Evolutionary conservation across 2,797 vertebrate species (phyloP).

Genomic region (Premnoplex brunnescens): DNA sequence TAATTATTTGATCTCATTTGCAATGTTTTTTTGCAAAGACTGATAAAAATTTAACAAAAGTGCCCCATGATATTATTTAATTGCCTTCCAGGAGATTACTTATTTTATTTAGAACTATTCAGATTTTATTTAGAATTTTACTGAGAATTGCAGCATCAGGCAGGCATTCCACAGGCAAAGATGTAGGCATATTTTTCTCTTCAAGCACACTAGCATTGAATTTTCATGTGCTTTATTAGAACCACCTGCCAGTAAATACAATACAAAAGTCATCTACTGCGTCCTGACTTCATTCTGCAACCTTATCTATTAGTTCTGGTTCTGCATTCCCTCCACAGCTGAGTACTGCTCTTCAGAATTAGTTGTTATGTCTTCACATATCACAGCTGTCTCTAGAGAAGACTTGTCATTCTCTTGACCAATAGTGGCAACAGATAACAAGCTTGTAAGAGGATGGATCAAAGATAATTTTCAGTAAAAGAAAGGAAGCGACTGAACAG

Average conservation of each 20-base stretch:
- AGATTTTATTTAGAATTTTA: neutral
- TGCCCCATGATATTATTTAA: neutral
- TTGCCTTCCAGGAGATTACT: neutral
- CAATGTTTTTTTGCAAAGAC: neutral
- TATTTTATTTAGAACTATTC: neutral
- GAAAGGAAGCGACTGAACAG: neutral
- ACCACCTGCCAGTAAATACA: fast-evolving
- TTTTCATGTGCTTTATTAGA: fast-evolving
- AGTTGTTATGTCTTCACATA: neutral
- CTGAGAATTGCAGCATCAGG: neutral
- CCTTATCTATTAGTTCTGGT: neutral
- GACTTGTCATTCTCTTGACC: neutral
- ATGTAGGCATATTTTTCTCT: neutral
- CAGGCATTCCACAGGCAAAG: neutral
- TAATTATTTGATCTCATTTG: neutral
- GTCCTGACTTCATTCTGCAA: neutral
- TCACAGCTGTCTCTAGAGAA: neutral
- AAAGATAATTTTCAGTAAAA: neutral
- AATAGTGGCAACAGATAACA: neutral
- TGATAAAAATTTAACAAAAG: neutral
- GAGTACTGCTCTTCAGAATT: neutral
- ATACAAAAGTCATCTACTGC: neutral
- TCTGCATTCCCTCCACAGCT: neutral
- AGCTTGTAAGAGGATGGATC: neutral
- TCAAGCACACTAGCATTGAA: neutral